phyloP scores from a whole-genome alignment of 2,113 vertebrate species.

The Chlorodrepanis virens region DNA sequence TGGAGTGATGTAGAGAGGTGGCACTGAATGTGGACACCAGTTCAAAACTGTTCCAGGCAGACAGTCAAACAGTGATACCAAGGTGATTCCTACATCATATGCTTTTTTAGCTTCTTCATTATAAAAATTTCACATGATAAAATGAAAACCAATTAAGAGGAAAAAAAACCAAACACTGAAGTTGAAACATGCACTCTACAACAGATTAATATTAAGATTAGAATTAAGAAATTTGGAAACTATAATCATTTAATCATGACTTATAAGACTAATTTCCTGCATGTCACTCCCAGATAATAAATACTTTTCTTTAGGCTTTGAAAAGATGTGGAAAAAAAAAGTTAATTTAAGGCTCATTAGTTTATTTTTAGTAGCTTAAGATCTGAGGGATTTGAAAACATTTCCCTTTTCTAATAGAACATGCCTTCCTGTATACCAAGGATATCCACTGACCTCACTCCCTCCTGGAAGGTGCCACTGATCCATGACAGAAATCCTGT shows the following conservation, averaged over 20 bases:
- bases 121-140: conserved; percentile 13
- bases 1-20: neutral
- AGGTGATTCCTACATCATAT: neutral
- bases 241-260: conserved; percentile 68
- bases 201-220: conserved; percentile 70
- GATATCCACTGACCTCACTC: conserved; percentile 80
- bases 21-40: neutral
- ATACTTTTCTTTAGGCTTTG: conserved; percentile 75
- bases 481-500: conserved; percentile 81
- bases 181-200: conserved; percentile 53
- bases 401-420: conserved; percentile 82
- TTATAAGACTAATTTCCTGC: conserved; percentile 79
- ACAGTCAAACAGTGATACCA: neutral
- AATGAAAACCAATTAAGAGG: conserved; percentile 17
- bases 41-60: neutral
- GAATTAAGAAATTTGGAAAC: conserved; percentile 72
- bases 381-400: conserved; percentile 77
- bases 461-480: conserved; percentile 79
- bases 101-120: neutral
- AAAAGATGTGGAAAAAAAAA: conserved; percentile 64
- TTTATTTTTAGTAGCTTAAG: conserved; percentile 84
- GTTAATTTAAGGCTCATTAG: conserved; percentile 80
- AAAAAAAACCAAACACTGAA: neutral
- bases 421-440: conserved; percentile 80
- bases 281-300: conserved; percentile 79